Percentiles rank a stretch among this genome's conserved stretches.
Conservation (phyloP, 2,888 invertebrate species). For the Eristalinus aeneus region DNA sequence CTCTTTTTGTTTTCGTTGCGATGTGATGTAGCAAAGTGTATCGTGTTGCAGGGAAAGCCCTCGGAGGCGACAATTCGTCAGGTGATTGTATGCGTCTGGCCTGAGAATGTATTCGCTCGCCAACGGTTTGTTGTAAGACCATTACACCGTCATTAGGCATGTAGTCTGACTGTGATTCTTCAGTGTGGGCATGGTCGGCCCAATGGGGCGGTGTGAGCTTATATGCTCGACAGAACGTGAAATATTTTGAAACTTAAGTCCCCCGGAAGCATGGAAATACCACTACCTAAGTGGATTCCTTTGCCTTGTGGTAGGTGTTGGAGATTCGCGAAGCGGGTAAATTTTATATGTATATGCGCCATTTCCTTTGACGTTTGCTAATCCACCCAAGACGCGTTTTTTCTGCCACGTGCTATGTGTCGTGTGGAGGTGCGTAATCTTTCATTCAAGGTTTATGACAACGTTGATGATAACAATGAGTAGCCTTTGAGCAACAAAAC, state of each 20-base stretch:
- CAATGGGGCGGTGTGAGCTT: background rate
- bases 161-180: background rate
- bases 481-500: no score
- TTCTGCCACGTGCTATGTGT: no score
- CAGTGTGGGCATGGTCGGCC: background rate
- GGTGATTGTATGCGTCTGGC: background rate
- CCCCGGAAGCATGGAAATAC: conserved; percentile 31
- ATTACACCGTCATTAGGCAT: conserved; percentile 28
- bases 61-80: conserved; percentile 21
- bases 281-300: conserved; percentile 48
- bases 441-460: no score
- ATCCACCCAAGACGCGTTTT: no score
- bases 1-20: background rate
- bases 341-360: no score
- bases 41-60: conserved; percentile 50
- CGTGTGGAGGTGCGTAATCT: no score
- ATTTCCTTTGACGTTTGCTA: no score
- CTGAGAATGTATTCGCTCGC: background rate
- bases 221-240: conserved; percentile 14
- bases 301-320: background rate
- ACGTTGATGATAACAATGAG: no score
- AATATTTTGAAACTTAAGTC: conserved; percentile 53
- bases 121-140: conserved; percentile 14
- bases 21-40: conserved; percentile 33
- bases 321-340: background rate